Percentiles rank a stretch among this genome's conserved stretches.
Evolutionary conservation across 2,113 vertebrate genomes (phyloP).

Genomic region (Rhodinocichla rosea): DNA sequence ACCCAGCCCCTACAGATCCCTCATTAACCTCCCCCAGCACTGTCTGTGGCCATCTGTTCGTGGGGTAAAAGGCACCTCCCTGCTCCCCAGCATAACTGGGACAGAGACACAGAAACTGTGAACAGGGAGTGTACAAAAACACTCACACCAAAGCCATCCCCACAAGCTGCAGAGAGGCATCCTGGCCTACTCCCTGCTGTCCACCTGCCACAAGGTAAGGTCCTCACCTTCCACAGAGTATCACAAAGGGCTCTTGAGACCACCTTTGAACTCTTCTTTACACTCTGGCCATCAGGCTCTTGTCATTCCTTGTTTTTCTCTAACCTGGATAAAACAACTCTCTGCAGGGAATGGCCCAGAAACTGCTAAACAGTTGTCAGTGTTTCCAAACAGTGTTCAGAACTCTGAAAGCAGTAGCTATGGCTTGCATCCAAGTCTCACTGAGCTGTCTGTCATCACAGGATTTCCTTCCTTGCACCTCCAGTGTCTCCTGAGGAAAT

Average conservation of each 20-base stretch:
- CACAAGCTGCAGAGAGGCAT: neutral
- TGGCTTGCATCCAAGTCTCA: neutral
- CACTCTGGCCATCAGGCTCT: neutral
- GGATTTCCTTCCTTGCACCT: neutral
- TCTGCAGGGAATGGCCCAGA: neutral
- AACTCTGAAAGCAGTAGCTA: neutral
- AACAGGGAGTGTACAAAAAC: neutral
- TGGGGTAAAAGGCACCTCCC: neutral
- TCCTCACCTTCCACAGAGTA: neutral
- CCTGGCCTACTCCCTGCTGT: neutral
- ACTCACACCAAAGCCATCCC: neutral
- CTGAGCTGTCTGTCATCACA: neutral
- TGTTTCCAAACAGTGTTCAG: neutral
- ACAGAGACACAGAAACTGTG: neutral
- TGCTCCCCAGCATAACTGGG: neutral
- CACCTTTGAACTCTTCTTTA: neutral
- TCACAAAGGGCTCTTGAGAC: neutral
- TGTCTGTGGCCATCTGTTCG: neutral
- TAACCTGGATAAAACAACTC: neutral
- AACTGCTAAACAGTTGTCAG: neutral
- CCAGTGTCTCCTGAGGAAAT: neutral
- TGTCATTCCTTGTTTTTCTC: neutral
- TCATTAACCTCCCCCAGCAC: neutral
- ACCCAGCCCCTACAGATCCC: neutral
- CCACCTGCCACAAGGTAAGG: neutral